These are phyloP conservation scores for Agapornis roseicollis DNA, from an alignment of 2,113 vertebrate genomes.

Conservation along the genomic window DNA sequence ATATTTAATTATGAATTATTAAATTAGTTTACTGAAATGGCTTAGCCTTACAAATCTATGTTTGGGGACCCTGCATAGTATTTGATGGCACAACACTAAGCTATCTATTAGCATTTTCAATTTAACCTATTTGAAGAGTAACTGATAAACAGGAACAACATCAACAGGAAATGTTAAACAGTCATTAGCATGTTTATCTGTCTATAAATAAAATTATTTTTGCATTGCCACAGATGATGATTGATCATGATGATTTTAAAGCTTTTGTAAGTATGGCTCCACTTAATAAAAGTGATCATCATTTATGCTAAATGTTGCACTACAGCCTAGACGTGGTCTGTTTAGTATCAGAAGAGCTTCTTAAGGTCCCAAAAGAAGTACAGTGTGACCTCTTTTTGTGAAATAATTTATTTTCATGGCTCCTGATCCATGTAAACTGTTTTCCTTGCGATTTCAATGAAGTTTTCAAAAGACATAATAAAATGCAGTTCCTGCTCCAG, in stretches of 20 bases:
- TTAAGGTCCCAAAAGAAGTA: not conserved
- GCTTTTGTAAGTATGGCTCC: not conserved
- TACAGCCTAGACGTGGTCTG: not conserved
- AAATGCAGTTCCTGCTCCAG: not conserved
- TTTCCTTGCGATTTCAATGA: not conserved
- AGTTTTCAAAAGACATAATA: not conserved
- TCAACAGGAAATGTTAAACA: not conserved
- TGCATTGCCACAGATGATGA: not conserved
- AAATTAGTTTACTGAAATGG: not conserved
- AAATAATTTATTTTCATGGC: not conserved
- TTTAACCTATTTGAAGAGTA: not conserved
- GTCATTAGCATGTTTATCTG: not conserved
- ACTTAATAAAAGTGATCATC: not conserved
- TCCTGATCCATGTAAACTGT: not conserved
- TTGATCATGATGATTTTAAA: not conserved
- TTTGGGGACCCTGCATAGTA: not conserved
- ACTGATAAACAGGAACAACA: constrained; percentile 14
- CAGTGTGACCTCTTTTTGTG: not conserved
- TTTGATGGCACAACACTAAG: not conserved
- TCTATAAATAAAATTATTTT: not conserved
- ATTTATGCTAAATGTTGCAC: not conserved
- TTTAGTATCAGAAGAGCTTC: not conserved
- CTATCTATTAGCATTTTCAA: not conserved
- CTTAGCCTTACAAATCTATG: not conserved
- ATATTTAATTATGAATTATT: constrained; percentile 17